These are phyloP conservation scores for Haliaeetus leucogaster DNA, from an alignment of 2,113 vertebrate species.

Conservation along the genomic window DNA sequence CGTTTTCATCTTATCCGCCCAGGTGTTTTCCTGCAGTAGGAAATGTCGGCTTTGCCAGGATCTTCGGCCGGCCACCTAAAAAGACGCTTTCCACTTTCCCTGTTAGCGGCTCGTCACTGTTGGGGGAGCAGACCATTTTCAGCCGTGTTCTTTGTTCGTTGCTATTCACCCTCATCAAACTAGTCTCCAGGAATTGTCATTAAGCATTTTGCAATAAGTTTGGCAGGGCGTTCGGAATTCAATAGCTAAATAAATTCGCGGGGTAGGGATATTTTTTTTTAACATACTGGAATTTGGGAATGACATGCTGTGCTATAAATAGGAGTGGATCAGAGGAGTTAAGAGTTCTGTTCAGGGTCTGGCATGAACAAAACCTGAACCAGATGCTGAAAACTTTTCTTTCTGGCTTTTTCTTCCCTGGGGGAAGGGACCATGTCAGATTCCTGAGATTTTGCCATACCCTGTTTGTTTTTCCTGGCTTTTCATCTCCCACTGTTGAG, in stretches of 20 bases:
- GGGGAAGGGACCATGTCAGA: conserved; percentile 38
- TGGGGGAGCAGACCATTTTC: not conserved
- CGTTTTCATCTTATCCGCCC: not conserved
- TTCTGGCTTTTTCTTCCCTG: conserved; percentile 29
- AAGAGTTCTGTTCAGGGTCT: conserved; percentile 33
- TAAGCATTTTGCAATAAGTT: conserved; percentile 21
- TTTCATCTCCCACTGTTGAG: not conserved
- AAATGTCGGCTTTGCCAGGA: not conserved
- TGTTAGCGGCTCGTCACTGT: fast-evolving
- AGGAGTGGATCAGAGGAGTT: conserved; percentile 39
- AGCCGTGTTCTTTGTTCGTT: not conserved
- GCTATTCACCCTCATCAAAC: not conserved
- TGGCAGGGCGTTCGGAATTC: not conserved
- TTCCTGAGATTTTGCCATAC: conserved; percentile 55
- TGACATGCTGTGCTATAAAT: conserved; percentile 50
- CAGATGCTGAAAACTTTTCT: conserved; percentile 58
- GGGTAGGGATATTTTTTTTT: not conserved
- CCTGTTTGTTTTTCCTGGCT: conserved; percentile 52
- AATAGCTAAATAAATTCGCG: not conserved
- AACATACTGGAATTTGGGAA: conserved; percentile 39
- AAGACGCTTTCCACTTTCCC: fast-evolving
- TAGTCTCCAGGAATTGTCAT: not conserved
- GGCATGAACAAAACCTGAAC: conserved; percentile 51
- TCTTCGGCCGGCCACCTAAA: fast-evolving
- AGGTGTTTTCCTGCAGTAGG: not conserved